A percentile compares a stretch with the other conserved stretches of the same genome.
Conservation (phyloP, 2,113 vertebrate species). For the Clarias magur region DNA sequence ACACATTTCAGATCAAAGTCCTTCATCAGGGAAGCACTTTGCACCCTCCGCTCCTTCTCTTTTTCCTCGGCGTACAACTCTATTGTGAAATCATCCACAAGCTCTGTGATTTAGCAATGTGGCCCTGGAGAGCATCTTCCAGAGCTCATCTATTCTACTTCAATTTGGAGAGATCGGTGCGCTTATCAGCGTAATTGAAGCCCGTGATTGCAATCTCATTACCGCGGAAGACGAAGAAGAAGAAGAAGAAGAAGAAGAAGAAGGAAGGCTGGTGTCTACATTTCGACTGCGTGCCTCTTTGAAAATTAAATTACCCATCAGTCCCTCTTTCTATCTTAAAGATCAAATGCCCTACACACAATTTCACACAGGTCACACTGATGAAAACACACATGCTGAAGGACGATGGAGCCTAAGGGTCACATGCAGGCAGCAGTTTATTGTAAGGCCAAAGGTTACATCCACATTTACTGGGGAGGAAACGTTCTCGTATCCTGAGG, state of each 20-base stretch:
- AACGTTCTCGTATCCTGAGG: background rate
- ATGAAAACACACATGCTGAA: background rate
- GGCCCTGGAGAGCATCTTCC: constrained; percentile 7
- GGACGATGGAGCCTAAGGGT: background rate
- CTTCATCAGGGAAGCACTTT: background rate
- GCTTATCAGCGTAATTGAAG: constrained; percentile 33
- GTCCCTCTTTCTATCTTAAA: background rate
- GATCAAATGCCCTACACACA: background rate
- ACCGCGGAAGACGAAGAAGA: background rate
- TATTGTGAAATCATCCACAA: background rate
- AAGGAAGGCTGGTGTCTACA: background rate
- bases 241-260: background rate
- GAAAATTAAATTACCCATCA: constrained; percentile 10
- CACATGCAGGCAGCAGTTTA: background rate
- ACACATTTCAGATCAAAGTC: background rate
- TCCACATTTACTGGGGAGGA: background rate
- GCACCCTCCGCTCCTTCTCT: background rate
- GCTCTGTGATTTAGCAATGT: background rate
- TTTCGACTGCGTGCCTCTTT: background rate
- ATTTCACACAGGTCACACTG: background rate
- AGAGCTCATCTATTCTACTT: constrained; percentile 42
- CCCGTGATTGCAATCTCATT: constrained; percentile 36
- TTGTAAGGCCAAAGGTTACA: background rate
- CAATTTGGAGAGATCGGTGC: constrained; percentile 32
- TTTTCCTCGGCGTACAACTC: background rate